phyloP scores from a whole-genome alignment of 2,113 vertebrate genomes.

The Cyanoderma ruficeps region DNA sequence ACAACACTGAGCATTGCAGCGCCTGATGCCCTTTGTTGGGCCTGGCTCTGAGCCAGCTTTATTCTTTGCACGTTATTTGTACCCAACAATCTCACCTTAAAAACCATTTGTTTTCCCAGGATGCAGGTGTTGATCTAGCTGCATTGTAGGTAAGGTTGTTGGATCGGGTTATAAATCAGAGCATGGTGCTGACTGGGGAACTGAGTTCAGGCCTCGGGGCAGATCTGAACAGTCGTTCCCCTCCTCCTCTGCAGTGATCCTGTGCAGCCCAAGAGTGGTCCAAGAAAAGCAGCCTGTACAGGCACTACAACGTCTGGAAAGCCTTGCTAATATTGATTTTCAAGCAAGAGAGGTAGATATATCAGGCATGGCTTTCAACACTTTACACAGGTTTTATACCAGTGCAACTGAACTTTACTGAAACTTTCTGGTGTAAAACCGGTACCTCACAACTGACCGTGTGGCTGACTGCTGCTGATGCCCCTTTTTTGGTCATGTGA shows the following conservation, averaged over 20 bases:
- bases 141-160: conserved; percentile 22
- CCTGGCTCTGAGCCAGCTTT: conserved; percentile 27
- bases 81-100: background rate
- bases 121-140: conserved; percentile 54
- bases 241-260: conserved; percentile 4
- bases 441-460: background rate
- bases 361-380: conserved; percentile 15
- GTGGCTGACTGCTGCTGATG: background rate
- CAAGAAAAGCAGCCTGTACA: conserved; percentile 43
- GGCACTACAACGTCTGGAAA: background rate
- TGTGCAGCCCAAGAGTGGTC: background rate
- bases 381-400: background rate
- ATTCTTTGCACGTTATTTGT: conserved; percentile 19
- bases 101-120: conserved; percentile 30
- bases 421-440: background rate
- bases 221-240: background rate
- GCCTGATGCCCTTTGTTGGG: background rate
- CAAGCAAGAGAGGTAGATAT: background rate
- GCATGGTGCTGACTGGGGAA: background rate
- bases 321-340: conserved; percentile 39
- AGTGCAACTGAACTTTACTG: background rate
- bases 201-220: background rate
- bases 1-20: background rate
- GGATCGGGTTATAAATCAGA: conserved; percentile 46
- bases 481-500: background rate